phyloP scores from a whole-genome alignment of 2,113 vertebrate genomes.

The Setophaga petechia region DNA sequence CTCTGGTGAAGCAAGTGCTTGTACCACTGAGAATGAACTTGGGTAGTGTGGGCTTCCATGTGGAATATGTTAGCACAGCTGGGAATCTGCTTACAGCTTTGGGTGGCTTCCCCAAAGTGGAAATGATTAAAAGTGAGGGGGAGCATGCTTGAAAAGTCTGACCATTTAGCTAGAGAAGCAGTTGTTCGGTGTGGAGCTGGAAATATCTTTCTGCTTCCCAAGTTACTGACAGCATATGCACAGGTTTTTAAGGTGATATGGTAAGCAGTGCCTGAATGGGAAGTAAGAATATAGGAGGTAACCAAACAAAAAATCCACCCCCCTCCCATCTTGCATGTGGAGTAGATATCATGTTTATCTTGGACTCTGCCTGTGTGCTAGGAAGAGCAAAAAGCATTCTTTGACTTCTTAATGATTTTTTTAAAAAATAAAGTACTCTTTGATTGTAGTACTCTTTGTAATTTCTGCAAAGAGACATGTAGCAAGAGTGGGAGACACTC shows the following conservation, averaged over 20 bases:
- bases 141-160: neutral
- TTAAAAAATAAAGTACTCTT: neutral
- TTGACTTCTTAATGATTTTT: neutral
- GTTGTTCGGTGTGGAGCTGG: neutral
- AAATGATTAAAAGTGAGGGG: neutral
- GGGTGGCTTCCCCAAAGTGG: neutral
- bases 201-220: neutral
- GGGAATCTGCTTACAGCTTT: neutral
- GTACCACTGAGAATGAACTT: neutral
- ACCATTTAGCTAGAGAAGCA: neutral
- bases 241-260: neutral
- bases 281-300: neutral
- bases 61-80: neutral
- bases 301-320: neutral
- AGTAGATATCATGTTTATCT: neutral
- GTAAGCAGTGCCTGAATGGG: neutral
- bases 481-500: neutral
- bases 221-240: neutral
- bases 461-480: neutral
- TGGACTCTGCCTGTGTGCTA: neutral
- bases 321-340: neutral
- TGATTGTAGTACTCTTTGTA: neutral
- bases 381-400: neutral
- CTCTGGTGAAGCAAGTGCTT: rapidly evolving
- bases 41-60: neutral